Conservation (phyloP, 2,113 vertebrate genomes). For the Cyanistes caeruleus region DNA sequence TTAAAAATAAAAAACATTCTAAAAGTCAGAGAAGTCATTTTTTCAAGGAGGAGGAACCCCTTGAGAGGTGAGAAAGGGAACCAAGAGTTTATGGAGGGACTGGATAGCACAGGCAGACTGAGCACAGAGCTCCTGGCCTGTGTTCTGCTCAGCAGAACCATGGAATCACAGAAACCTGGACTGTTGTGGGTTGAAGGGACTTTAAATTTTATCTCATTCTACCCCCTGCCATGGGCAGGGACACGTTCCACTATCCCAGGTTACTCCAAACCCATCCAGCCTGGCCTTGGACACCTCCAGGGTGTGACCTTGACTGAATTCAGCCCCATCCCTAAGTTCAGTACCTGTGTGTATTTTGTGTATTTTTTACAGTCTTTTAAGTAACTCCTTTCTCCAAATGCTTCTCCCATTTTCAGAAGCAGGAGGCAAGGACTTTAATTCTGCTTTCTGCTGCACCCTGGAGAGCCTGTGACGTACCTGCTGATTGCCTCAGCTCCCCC, state of each 20-base stretch:
- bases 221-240: background rate
- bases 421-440: background rate
- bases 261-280: background rate
- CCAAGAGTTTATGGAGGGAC: background rate
- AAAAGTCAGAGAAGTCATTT: background rate
- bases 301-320: background rate
- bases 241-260: background rate
- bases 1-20: background rate
- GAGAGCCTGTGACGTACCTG: background rate
- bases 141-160: background rate
- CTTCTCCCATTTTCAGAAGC: background rate
- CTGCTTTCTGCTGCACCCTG: background rate
- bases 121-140: background rate
- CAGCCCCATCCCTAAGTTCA: background rate
- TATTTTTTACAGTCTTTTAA: background rate
- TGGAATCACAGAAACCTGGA: background rate
- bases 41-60: background rate
- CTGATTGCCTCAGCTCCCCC: background rate
- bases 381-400: background rate
- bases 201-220: background rate
- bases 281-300: background rate
- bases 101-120: background rate
- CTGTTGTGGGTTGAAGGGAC: background rate
- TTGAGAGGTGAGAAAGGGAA: background rate
- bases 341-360: background rate